Conservation (phyloP, 2,888 invertebrate species). For the Argyra leucocephala region DNA sequence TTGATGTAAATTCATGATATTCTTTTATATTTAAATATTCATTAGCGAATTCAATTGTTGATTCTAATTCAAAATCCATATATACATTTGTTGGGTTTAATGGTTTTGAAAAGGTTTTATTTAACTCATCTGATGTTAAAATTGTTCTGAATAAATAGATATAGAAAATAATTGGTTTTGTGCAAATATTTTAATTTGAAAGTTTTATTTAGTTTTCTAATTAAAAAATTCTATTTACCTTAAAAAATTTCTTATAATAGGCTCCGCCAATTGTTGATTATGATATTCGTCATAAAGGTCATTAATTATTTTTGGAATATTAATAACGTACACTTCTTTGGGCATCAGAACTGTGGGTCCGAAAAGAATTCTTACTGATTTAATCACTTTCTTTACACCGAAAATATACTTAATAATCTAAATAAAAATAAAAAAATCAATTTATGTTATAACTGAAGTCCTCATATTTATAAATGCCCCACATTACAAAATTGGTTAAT, state of each 20-base stretch:
- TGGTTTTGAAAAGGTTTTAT: conserved; percentile 14
- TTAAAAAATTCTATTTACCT: neutral
- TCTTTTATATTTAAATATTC: conserved; percentile 18
- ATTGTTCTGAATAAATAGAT: conserved; percentile 16
- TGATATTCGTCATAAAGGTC: neutral
- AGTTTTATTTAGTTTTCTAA: neutral
- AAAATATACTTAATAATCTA: neutral
- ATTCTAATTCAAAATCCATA: conserved; percentile 16
- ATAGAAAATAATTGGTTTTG: neutral
- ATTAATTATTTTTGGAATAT: neutral
- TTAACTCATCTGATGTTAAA: conserved; percentile 17
- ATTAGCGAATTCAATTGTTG: neutral
- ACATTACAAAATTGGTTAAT: conserved; percentile 15
- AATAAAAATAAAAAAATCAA: neutral
- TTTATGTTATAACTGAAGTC: too few species aligned
- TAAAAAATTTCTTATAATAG: neutral
- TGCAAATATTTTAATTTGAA: neutral
- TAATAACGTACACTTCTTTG: neutral
- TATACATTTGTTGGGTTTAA: conserved; percentile 19
- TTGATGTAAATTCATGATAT: conserved; percentile 9
- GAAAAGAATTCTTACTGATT: neutral
- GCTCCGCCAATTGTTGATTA: neutral
- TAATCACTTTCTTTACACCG: neutral
- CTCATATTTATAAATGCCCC: neutral
- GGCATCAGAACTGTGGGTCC: neutral